Percentiles rank a stretch among this genome's conserved stretches.
These are phyloP conservation scores for Strix aluco DNA, from an alignment of 2,113 vertebrate species.

Conservation along the genomic window DNA sequence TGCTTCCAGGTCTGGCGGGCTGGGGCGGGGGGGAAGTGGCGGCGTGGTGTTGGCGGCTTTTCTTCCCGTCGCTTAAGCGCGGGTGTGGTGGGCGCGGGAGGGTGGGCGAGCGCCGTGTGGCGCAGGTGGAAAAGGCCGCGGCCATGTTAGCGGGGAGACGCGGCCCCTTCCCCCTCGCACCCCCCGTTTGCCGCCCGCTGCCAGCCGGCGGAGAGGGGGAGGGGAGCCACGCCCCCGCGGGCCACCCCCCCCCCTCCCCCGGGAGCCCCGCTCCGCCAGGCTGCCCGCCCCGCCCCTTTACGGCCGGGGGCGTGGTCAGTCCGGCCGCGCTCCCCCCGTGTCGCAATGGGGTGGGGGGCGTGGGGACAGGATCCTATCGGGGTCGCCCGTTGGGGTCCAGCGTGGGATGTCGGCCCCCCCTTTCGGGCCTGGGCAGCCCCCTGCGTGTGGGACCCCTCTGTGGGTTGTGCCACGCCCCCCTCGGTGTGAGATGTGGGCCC, in stretches of 20 bases:
- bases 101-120: not conserved
- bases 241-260: not conserved
- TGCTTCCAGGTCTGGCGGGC: not conserved
- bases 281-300: not conserved
- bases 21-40: not conserved
- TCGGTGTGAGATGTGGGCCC: not conserved
- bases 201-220: not conserved
- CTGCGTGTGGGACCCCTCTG: too few species aligned
- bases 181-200: not conserved
- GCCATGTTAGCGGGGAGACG: not conserved
- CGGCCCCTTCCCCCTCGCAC: not conserved
- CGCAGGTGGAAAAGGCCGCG: not conserved
- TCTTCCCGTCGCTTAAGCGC: not conserved
- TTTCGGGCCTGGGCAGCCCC: not conserved
- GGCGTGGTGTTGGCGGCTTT: not conserved
- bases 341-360: not conserved
- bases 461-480: not conserved
- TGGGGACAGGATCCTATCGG: not conserved
- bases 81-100: not conserved
- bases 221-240: not conserved
- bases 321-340: not conserved
- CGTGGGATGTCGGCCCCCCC: not conserved
- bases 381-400: not conserved
- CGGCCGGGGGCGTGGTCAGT: not conserved
- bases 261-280: not conserved